phyloP scores from a whole-genome alignment of 2,113 vertebrate species.

The Pseudorectes ferrugineus region DNA sequence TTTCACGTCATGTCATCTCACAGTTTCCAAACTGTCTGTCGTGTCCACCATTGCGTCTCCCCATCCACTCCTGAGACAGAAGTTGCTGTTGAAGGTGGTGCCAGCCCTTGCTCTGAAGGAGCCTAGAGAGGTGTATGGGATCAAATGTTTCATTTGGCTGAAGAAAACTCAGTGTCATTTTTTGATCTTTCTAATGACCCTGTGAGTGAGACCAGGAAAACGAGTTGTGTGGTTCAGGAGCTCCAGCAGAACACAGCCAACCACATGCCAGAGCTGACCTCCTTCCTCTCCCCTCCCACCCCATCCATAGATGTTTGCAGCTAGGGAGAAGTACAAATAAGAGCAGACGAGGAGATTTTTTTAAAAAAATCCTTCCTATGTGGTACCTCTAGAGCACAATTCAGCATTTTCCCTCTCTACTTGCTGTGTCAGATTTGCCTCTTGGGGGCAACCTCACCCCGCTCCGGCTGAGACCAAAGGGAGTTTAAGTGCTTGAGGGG shows the following conservation, averaged over 20 bases:
- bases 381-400: not conserved
- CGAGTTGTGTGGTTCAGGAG: not conserved
- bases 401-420: not conserved
- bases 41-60: accelerated
- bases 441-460: conserved; percentile 38
- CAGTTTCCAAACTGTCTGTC: not conserved
- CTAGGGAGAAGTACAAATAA: not conserved
- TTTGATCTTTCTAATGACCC: conserved; percentile 29
- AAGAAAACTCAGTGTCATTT: not conserved
- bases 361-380: not conserved
- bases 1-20: not conserved
- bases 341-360: not conserved
- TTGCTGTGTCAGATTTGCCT: conserved; percentile 26
- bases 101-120: not conserved
- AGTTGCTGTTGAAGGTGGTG: not conserved
- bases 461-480: not conserved
- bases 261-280: not conserved
- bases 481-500: not conserved
- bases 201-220: not conserved
- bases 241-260: not conserved
- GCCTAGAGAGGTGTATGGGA: not conserved
- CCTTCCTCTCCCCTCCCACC: not conserved
- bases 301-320: not conserved
- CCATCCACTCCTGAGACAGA: not conserved
- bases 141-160: not conserved